Conservation (phyloP, 2,113 vertebrate species). For the Rynchops niger region DNA sequence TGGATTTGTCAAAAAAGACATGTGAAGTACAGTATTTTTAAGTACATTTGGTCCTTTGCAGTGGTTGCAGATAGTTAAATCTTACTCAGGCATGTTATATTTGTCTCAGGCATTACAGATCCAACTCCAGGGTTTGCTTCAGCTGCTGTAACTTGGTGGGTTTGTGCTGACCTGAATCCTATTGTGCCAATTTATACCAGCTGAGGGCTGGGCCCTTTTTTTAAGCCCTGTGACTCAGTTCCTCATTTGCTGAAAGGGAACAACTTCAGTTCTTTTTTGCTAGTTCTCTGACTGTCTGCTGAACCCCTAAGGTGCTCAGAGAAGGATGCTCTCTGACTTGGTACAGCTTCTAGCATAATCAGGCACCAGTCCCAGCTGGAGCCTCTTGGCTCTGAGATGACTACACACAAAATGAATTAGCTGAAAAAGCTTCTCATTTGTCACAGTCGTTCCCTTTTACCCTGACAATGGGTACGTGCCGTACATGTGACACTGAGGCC, state of each 20-base stretch:
- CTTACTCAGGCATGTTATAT: background rate
- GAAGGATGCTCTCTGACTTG: slow-evolving; percentile 22
- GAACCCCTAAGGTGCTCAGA: slow-evolving; percentile 9
- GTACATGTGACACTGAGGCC: background rate
- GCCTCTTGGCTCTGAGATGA: slow-evolving; percentile 2
- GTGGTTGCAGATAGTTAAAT: background rate
- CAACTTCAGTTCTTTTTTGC: background rate
- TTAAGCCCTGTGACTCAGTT: background rate
- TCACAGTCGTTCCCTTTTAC: slow-evolving; percentile 9
- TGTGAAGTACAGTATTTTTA: background rate
- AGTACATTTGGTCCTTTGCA: background rate
- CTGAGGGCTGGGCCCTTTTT: background rate
- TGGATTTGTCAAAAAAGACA: background rate
- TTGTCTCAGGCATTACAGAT: background rate
- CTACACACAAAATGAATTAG: slow-evolving; percentile 36
- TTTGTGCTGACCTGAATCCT: slow-evolving; percentile 17
- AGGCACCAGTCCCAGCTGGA: slow-evolving; percentile 10
- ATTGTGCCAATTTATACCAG: background rate
- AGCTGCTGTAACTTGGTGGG: background rate
- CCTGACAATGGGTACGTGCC: background rate
- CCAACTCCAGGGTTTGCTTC: background rate
- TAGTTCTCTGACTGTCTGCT: slow-evolving; percentile 1
- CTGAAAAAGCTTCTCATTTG: slow-evolving; percentile 38
- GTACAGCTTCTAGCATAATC: slow-evolving; percentile 15
- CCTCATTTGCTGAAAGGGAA: slow-evolving; percentile 22